These are phyloP conservation scores for Lepidonotus clava DNA, from an alignment of 2,888 invertebrate genomes.

Conservation along the genomic window DNA sequence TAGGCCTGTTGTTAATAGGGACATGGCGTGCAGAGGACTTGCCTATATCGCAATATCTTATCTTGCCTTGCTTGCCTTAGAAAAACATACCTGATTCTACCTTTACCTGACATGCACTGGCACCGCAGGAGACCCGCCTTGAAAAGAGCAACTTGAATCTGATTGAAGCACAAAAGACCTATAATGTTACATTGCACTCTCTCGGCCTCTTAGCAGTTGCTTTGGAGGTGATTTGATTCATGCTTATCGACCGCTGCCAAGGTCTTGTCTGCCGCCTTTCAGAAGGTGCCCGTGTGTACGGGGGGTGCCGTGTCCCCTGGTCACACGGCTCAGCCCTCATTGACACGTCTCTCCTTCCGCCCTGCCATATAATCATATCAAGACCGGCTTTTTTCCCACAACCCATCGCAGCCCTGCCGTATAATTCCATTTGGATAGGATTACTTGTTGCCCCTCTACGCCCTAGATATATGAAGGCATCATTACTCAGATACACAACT, in stretches of 20 bases:
- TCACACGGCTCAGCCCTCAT: slow-evolving; percentile 1
- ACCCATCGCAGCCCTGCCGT: neutral
- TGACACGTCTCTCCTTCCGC: slow-evolving; percentile 15
- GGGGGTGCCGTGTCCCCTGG: neutral
- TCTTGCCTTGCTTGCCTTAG: neutral
- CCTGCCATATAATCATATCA: slow-evolving; percentile 1
- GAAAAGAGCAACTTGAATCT: neutral
- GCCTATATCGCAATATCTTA: neutral
- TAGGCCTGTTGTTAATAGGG: neutral
- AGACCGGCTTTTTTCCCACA: neutral
- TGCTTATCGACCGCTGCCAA: neutral
- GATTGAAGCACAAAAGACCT: slow-evolving; percentile 18
- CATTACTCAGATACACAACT: neutral
- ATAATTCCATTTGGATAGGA: slow-evolving; percentile 23
- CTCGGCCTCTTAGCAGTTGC: neutral
- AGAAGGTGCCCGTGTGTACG: neutral
- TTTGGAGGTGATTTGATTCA: slow-evolving; percentile 17
- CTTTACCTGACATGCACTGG: neutral
- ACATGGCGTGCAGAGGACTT: neutral
- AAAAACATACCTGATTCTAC: neutral
- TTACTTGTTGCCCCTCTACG: slow-evolving; percentile 3
- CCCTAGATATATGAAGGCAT: neutral
- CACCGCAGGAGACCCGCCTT: neutral
- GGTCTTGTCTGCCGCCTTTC: neutral
- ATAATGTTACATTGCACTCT: slow-evolving; percentile 13